phyloP scores from a whole-genome alignment of 2,888 invertebrate species.

The Lasius fuliginosus region DNA sequence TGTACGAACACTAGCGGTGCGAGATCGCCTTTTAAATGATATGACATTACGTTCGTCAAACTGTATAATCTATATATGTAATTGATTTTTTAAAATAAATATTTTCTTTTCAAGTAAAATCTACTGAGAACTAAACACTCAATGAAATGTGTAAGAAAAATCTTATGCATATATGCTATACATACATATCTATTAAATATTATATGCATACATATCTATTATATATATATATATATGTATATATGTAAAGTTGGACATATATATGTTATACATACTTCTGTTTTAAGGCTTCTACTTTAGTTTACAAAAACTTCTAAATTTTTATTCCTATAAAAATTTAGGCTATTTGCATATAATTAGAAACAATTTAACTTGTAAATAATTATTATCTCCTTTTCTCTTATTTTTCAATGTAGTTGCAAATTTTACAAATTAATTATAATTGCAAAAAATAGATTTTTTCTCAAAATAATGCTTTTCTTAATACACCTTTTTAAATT shows the following conservation, averaged over 20 bases:
- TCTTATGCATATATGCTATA: background rate
- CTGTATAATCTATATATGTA: background rate
- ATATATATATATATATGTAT: too few species aligned
- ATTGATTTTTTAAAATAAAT: background rate
- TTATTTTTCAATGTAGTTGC: background rate
- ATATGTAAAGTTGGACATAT: too few species aligned
- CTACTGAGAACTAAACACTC: background rate
- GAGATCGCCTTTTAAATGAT: too few species aligned
- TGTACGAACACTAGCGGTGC: too few species aligned
- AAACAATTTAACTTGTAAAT: background rate
- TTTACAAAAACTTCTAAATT: background rate
- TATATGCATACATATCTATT: too few species aligned
- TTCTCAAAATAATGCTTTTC: background rate
- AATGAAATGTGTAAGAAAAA: background rate
- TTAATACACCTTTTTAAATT: background rate
- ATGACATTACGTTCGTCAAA: too few species aligned
- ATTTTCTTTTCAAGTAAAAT: background rate
- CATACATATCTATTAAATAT: background rate
- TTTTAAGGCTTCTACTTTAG: background rate
- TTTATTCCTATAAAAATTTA: background rate
- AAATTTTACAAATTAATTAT: background rate
- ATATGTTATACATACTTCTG: background rate
- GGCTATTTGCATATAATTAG: background rate
- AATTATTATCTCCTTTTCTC: background rate
- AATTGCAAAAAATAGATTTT: background rate